Base-by-base conservation (phyloP, 2,113 vertebrate genomes). In the Pimephales promelas region DNA sequence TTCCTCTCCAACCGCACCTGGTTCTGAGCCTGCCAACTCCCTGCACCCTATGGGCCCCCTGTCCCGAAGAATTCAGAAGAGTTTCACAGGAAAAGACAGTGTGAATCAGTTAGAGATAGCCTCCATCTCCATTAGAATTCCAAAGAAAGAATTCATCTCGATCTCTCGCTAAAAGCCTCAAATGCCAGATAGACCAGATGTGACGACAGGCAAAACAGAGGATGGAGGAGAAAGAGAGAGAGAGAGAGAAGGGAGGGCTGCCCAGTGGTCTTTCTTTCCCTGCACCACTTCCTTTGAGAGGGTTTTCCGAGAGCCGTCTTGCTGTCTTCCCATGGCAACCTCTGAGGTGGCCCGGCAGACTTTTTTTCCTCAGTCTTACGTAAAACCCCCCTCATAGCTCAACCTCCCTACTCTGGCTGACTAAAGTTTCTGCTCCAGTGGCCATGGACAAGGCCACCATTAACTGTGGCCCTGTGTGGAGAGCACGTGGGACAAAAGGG, bases 381-480 rank as follows among this genome's bases (percentile, higher is more conserved):
- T 86, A 57, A 82, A 75, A 26, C 88, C 34, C 85, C 90, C 89
- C 83, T 81, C 84, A 77, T 75, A 71, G 82, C 75, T 79, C 83
- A 84, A 84, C 86, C 86, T 20, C 71, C 91, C 86, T 68, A 84
- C 89, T 88, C 88, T 62, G 79, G 90, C 88, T 93, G 91, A 94
- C 93, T 93, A 93, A 93, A 93, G 90, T 97, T 98, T 98, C 97
- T 97, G 97, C 96, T 95, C 95, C 95, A 95, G 92, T 91, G 90
- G 93, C 85, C 94, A 88, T 66, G 94, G 94, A 98, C 97, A 98
- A 98, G 96, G 94, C 94, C 92, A 94, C 96, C 97, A 98, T 98
- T 98, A 99, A 98, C 97, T 98, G 95, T 88, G 28, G 94, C 95
- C 94, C 95, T 90, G 93, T 84, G 90, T 94, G 95, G 95, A 93